These are phyloP conservation scores for Orchestes rusci DNA, from an alignment of 2,888 invertebrate genomes.

Conservation along the genomic window DNA sequence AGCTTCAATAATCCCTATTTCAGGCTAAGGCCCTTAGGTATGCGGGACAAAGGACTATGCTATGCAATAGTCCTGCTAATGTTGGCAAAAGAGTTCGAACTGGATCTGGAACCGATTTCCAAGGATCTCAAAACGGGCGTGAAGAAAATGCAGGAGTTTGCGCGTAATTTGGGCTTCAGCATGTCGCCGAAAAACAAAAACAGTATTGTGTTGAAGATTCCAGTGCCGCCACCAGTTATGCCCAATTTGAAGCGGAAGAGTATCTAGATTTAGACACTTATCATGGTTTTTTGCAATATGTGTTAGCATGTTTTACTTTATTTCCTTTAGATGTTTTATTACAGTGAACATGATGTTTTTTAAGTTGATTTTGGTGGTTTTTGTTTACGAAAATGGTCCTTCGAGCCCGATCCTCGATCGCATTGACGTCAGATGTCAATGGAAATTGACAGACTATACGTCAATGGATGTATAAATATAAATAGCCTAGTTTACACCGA, in stretches of 20 bases:
- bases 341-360: too few relatives aligned
- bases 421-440: too few relatives aligned
- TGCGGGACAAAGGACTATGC: constrained; percentile 40
- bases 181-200: constrained; percentile 28
- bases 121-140: constrained; percentile 36
- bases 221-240: constrained; percentile 30
- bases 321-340: too few relatives aligned
- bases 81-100: constrained; percentile 34
- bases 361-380: too few relatives aligned
- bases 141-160: constrained; percentile 38
- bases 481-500: too few relatives aligned
- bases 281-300: too few relatives aligned
- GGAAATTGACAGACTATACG: too few relatives aligned
- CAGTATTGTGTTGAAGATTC: constrained; percentile 36
- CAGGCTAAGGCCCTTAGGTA: constrained; percentile 37
- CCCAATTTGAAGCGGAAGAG: constrained; percentile 30
- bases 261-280: constrained; percentile 9
- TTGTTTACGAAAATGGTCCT: too few relatives aligned
- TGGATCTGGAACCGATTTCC: constrained; percentile 34
- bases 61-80: constrained; percentile 38
- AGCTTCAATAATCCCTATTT: too few relatives aligned
- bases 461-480: too few relatives aligned
- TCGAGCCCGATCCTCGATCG: too few relatives aligned
- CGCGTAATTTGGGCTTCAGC: constrained; percentile 36
- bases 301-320: too few relatives aligned